Evolutionary conservation across 2,888 invertebrate species (phyloP), one percentile per base, ranked within the genome.

Genomic region (Rotaria sp.): DNA sequence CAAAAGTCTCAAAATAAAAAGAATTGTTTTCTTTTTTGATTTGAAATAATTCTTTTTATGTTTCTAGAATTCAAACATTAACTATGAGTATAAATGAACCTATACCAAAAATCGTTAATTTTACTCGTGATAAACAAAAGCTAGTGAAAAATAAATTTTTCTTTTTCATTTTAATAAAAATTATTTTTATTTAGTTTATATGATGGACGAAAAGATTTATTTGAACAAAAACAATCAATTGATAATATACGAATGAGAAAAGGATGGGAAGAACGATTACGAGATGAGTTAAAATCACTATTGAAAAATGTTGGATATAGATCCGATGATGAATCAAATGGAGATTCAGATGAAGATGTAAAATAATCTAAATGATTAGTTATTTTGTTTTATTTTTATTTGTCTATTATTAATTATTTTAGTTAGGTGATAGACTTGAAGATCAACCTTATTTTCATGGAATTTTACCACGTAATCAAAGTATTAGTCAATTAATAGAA

Each of bases 381-480:
- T 15, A 15, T n/a, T 30, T 15, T n/a, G 1, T 3, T 3, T 5
- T 18, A 10, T 3, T 45, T 24, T n/a, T 41, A 26, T n/a, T 21
- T 13, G n/a, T n/a, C n/a, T n/a, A n/a, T n/a, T n/a, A n/a, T n/a
- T n/a, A n/a, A n/a, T n/a, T n/a, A n/a, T 11, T 85, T 35, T 35
- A 85, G 45, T 30, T 74, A 45, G 59, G 59, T 3, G 52, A 85
- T 59, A n/a, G 35, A 67, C 94, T 95, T 88, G 96, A 96, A 89
- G 92, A 92, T 87, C 96, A 97, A 91, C 96, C 96, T 91, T 97
- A 96, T 96, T 97, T 97, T 92, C 97, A 97, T 90, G 97, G 97
- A 0, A 96, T 97, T 26, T 92, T 97, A 87, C 97, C 97, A 0
- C 93, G 97, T 26, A 97, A 97, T 91, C 97, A 97, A 92, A 97